Base-by-base conservation (phyloP, 2,797 vertebrate genomes). In the Scolopax rusticola region DNA sequence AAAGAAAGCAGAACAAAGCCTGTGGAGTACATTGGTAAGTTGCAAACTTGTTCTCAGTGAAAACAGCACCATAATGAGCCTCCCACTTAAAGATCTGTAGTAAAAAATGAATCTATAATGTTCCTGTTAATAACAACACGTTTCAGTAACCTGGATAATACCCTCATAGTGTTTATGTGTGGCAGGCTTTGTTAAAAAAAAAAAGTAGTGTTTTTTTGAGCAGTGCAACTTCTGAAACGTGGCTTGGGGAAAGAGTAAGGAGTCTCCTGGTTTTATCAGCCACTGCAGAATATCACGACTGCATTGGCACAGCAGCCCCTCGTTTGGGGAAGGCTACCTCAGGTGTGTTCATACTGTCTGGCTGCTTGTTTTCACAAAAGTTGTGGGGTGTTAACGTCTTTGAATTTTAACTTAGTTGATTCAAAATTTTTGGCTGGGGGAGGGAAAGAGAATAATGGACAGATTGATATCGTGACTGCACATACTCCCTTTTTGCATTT, bases 291-390 rank as follows among this genome's bases (percentile, higher is more conserved):
- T 23, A 65, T 8, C 20, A 28, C 3, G 3, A 47, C 24, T 38
- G 48, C 38, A 1, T 21, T 30, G 41, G 54, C 11, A 14, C 5
- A 6, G 2, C 13, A 45, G 51, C 47, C 25, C 23, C n/a, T 63
- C 1, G 0, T n/a, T 25, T 3, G 2, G 19, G 8, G 23, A 10
- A 68, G 15, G 25, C 23, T 73, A 2, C 23, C 28, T 23, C 1
- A 0, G 13, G 8, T 32, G 12, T 38, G 15, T 48, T 18, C 30
- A 4, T 11, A 27, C 36, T 36, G 41, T 6, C 41, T 23, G 43
- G 15, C 45, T 54, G 30, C 21, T 38, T n/a, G 21, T 59, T 71
- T 74, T 18, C 38, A 43, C 28, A 57, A 3, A 53, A 48, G 16
- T 9, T 65, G 12, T 36, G 48, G 20, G 1, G 11, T 70, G 12